Conservation (phyloP, 1,140 invertebrate species). For the Octopus sinensis region DNA sequence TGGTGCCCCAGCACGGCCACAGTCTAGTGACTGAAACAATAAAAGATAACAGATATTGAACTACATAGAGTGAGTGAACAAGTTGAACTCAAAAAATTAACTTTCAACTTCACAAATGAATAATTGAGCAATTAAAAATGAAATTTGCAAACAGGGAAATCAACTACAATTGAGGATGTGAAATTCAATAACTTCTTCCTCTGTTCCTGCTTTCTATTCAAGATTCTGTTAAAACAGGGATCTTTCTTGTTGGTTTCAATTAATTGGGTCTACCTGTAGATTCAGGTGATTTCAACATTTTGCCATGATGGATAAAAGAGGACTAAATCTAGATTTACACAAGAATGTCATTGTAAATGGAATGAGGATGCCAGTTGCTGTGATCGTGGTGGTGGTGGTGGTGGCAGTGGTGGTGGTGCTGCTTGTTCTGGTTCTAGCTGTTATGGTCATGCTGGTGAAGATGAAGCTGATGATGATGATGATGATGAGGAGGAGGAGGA, state of each 20-base stretch:
- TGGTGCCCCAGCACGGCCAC: no score
- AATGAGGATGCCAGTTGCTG: constrained; percentile 11
- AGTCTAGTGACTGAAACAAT: no score
- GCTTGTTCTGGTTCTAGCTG: background rate
- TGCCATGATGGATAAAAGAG: constrained; percentile 14
- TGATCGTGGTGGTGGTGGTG: background rate
- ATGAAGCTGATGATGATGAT: background rate
- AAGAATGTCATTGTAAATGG: background rate
- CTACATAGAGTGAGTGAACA: no score
- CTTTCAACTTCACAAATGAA: no score
- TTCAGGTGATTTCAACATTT: constrained; percentile 12
- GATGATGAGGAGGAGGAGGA: background rate
- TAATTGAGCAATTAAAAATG: no score
- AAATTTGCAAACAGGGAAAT: no score
- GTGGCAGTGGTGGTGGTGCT: constrained; percentile 2
- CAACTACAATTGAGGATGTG: no score
- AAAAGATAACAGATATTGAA: no score
- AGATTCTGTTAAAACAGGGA: no score
- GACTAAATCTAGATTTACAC: background rate
- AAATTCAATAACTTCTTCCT: no score
- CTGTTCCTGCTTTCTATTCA: no score
- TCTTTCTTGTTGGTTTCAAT: background rate
- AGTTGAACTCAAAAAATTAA: no score
- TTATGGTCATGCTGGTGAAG: background rate
- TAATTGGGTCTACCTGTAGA: background rate